phyloP scores from a whole-genome alignment of 2,797 vertebrate genomes.

The Hippopotamyrus pictus region DNA sequence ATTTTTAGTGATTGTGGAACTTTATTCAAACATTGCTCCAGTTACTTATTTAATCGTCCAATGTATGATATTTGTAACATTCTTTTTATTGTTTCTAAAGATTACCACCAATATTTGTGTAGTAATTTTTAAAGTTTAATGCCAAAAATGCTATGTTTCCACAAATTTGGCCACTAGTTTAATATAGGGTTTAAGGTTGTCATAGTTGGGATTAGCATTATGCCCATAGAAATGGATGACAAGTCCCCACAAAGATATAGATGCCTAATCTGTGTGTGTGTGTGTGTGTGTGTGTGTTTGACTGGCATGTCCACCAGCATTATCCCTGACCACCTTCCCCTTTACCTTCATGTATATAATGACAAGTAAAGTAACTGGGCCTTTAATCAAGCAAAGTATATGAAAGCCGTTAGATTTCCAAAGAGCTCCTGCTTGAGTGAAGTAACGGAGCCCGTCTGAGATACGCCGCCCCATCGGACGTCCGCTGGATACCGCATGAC shows the following conservation, averaged over 20 bases:
- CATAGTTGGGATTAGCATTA: neutral
- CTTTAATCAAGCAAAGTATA: neutral
- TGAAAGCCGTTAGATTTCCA: neutral
- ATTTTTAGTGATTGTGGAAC: neutral
- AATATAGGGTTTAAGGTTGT: neutral
- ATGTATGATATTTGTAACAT: neutral
- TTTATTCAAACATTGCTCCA: neutral
- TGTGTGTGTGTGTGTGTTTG: neutral
- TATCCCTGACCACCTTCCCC: neutral
- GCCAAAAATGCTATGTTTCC: neutral
- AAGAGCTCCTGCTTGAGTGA: neutral
- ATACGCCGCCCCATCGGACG: neutral
- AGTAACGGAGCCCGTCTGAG: neutral
- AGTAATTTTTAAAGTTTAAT: neutral
- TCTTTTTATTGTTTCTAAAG: neutral
- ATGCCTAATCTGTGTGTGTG: neutral
- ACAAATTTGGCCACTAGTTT: neutral
- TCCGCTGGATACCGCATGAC: neutral
- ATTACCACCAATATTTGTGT: neutral
- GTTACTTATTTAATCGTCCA: neutral
- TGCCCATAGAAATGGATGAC: neutral
- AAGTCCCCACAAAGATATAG: neutral
- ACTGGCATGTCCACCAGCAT: neutral
- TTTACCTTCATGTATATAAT: neutral
- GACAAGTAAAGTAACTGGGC: neutral